Conservation (phyloP, 2,113 vertebrate species). For the Australoheros scitulus region DNA sequence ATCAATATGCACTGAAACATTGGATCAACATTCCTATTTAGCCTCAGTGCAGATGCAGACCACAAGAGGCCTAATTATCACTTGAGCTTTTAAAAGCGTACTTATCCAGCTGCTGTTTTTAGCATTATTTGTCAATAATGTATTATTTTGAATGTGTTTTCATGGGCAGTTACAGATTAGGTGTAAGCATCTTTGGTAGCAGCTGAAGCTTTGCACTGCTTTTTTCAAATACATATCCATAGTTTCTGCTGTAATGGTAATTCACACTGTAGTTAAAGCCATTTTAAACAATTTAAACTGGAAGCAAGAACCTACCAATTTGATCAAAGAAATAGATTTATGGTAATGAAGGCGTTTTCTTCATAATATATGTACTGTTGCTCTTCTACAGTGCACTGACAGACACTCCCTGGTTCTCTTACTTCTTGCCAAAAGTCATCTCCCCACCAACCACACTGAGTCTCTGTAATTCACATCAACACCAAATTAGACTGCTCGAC, state of each 20-base stretch:
- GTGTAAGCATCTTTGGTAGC: background rate
- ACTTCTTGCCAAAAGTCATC: conserved; percentile 17
- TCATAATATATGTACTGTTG: background rate
- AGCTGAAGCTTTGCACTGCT: background rate
- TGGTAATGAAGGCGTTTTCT: background rate
- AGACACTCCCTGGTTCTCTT: background rate
- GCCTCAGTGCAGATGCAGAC: background rate
- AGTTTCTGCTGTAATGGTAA: background rate
- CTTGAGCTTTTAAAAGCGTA: background rate
- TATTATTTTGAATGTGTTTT: background rate
- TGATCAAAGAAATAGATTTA: background rate
- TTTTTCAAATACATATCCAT: background rate
- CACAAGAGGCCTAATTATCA: background rate
- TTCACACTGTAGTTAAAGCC: background rate
- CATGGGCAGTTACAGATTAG: background rate
- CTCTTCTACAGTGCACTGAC: background rate
- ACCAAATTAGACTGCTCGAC: conserved; percentile 18
- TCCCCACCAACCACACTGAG: background rate
- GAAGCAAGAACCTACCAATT: conserved; percentile 5
- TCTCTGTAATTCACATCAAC: conserved; percentile 25
- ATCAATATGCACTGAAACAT: background rate
- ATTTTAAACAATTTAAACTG: background rate
- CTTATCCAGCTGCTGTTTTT: background rate
- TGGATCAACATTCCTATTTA: conserved; percentile 1
- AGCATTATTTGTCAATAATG: background rate